A percentile compares a stretch with the other conserved stretches of the same genome.
These are phyloP conservation scores for Danaus chrysippus DNA, from an alignment of 2,888 invertebrate species.

Conservation along the genomic window DNA sequence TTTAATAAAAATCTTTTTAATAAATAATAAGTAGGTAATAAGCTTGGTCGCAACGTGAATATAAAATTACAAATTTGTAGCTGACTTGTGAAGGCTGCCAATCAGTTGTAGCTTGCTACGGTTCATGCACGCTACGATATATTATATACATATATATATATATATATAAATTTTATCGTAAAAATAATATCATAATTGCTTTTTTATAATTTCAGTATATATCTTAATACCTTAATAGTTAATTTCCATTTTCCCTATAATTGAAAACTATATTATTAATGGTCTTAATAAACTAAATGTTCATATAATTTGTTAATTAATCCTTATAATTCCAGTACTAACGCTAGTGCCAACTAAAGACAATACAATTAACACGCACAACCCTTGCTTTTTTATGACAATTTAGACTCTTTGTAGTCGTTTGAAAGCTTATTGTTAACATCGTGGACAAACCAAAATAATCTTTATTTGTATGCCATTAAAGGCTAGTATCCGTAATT, in stretches of 20 bases:
- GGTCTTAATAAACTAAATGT: background rate
- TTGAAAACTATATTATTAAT: too few relatives aligned
- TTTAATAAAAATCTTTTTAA: too few relatives aligned
- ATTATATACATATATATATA: background rate
- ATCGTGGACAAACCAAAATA: background rate
- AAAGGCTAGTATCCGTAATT: constrained; percentile 14
- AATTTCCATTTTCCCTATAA: too few relatives aligned
- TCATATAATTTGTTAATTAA: background rate
- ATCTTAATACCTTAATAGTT: too few relatives aligned
- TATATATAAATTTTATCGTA: background rate
- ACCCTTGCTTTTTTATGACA: constrained; percentile 7
- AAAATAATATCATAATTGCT: too few relatives aligned
- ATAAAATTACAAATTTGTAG: background rate
- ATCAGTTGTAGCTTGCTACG: constrained; percentile 5
- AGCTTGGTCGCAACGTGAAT: background rate
- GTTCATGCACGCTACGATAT: background rate
- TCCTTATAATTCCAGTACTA: background rate
- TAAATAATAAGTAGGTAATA: too few relatives aligned
- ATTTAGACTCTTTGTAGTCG: constrained; percentile 1
- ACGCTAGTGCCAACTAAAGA: constrained; percentile 2
- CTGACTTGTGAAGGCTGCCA: background rate
- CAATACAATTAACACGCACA: constrained; percentile 1
- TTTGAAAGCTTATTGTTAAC: constrained; percentile 2
- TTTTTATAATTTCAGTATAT: too few relatives aligned
- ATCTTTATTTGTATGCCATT: background rate